A percentile compares a stretch with the other conserved stretches of the same genome.
Evolutionary conservation across 2,113 vertebrate species (phyloP).

Genomic region (Sphaerodactylus townsendi): DNA sequence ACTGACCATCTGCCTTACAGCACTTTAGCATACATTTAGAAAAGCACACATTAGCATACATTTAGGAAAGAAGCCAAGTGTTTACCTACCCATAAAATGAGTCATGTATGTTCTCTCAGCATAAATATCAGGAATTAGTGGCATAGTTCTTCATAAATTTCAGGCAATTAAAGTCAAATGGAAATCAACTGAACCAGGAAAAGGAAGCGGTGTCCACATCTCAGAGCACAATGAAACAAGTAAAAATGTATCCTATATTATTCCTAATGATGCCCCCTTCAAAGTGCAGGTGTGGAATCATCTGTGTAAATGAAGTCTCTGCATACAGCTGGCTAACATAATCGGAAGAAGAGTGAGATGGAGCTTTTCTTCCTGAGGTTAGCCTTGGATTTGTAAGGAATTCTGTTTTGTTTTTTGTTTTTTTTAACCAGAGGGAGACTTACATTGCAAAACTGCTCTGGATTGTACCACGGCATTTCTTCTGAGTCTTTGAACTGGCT

Average conservation of each 20-base stretch:
- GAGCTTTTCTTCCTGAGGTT: not conserved
- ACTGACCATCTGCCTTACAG: not conserved
- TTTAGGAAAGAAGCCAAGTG: not conserved
- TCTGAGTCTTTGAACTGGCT: no score
- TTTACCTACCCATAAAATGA: not conserved
- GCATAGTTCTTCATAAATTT: not conserved
- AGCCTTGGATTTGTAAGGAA: no score
- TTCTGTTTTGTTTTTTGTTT: no score
- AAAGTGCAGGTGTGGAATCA: not conserved
- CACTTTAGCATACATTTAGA: not conserved
- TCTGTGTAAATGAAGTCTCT: not conserved
- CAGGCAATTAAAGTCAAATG: not conserved
- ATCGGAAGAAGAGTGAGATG: not conserved
- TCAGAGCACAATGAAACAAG: not conserved
- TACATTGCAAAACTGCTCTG: no score
- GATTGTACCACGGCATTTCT: not conserved
- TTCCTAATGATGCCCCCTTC: not conserved
- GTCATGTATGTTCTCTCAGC: not conserved
- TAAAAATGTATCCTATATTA: not conserved
- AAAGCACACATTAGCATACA: not conserved
- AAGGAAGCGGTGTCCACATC: not conserved
- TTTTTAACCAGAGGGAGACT: no score
- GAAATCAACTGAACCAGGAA: not conserved
- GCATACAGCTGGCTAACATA: not conserved
- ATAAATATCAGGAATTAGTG: not conserved